Percentiles rank a stretch among this genome's conserved stretches.
These are phyloP conservation scores for Trachurus trachurus DNA, from an alignment of 2,797 vertebrate species.

Conservation along the genomic window DNA sequence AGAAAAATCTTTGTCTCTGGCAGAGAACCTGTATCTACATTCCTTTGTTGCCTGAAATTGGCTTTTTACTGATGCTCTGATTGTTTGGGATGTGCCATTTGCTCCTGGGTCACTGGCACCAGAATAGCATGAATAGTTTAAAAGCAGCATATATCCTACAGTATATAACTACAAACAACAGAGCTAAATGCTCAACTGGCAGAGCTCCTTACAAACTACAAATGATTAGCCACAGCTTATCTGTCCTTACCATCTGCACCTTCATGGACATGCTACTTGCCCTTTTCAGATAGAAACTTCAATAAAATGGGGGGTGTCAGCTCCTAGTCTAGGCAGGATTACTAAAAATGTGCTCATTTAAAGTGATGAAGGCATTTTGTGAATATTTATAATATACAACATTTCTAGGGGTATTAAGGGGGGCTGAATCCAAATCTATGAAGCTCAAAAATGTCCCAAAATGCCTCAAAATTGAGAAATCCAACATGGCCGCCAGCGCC, in stretches of 20 bases:
- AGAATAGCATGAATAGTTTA: constrained; percentile 16
- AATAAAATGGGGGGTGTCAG: constrained; percentile 38
- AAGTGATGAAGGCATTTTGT: too few species aligned
- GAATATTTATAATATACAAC: too few species aligned
- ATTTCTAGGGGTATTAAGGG: too few species aligned
- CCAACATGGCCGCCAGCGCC: too few species aligned
- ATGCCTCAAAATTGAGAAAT: too few species aligned
- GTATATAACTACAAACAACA: constrained; percentile 12
- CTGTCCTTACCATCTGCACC: constrained; percentile 23
- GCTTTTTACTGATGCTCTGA: constrained; percentile 18
- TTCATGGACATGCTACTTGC: constrained; percentile 26
- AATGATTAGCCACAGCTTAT: constrained; percentile 15
- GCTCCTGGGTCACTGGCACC: neutral
- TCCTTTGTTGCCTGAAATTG: constrained; percentile 6
- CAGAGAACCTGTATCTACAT: neutral
- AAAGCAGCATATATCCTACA: neutral
- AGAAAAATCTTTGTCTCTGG: neutral
- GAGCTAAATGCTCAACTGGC: constrained; percentile 17
- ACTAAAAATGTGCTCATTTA: too few species aligned
- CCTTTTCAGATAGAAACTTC: constrained; percentile 39
- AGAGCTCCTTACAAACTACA: constrained; percentile 4
- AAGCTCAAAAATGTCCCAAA: too few species aligned
- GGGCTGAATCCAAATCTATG: too few species aligned
- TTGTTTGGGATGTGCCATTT: constrained; percentile 18
- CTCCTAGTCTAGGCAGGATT: too few species aligned